A percentile compares a stretch with the other conserved stretches of the same genome.
These are phyloP conservation scores for Cryptotis parvus DNA, from an alignment of 2,113 vertebrate species.

Conservation along the genomic window DNA sequence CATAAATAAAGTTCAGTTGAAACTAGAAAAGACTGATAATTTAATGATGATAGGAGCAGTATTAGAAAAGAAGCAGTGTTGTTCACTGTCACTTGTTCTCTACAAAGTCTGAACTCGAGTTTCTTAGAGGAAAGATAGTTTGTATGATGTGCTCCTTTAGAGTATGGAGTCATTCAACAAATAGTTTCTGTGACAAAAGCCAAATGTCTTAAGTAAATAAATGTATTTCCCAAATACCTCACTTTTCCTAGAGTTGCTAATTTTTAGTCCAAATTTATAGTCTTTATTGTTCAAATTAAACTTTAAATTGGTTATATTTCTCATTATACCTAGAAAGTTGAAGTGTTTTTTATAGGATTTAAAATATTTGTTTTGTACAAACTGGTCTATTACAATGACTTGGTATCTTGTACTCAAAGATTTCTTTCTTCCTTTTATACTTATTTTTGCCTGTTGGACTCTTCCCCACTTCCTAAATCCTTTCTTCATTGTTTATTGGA, in stretches of 20 bases:
- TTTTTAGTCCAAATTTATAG: slow-evolving; percentile 32
- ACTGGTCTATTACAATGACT: neutral
- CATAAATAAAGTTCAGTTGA: slow-evolving; percentile 71
- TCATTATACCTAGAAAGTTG: slow-evolving; percentile 60
- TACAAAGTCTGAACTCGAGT: neutral
- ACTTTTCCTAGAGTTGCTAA: slow-evolving; percentile 32
- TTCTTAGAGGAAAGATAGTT: slow-evolving; percentile 19
- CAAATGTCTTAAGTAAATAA: slow-evolving; percentile 34
- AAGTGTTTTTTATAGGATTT: slow-evolving; percentile 43
- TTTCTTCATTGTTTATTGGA: slow-evolving; percentile 2
- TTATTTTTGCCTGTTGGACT: neutral
- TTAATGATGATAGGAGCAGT: slow-evolving; percentile 70
- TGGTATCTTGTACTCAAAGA: neutral
- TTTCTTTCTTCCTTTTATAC: neutral
- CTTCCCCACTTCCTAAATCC: neutral
- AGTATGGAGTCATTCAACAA: slow-evolving; percentile 47
- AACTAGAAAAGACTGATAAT: slow-evolving; percentile 65
- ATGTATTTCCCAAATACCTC: slow-evolving; percentile 51
- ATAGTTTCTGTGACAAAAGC: slow-evolving; percentile 54
- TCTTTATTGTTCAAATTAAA: slow-evolving; percentile 62
- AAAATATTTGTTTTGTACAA: slow-evolving; percentile 54
- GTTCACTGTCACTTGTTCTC: slow-evolving; percentile 21
- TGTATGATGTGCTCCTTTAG: slow-evolving; percentile 19
- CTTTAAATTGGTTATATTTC: slow-evolving; percentile 46
- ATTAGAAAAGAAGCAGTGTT: neutral